Evolutionary conservation across 1,140 invertebrate genomes (phyloP).

Genomic region (Calosoma granatense): DNA sequence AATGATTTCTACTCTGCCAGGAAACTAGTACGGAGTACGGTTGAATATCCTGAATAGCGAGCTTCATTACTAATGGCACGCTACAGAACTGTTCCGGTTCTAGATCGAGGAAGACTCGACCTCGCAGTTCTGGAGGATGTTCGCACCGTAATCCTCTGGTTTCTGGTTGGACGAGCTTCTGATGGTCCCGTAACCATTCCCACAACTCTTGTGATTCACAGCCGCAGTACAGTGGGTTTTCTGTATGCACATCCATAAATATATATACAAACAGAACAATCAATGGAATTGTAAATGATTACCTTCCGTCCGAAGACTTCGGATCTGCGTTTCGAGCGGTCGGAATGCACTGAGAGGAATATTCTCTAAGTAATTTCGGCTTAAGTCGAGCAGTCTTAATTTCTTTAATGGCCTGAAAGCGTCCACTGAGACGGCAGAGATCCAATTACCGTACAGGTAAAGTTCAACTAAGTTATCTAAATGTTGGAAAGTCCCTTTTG

Average conservation of each 20-base stretch:
- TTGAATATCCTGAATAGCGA: constrained; percentile 79
- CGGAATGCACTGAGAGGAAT: constrained; percentile 65
- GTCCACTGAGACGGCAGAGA: constrained; percentile 65
- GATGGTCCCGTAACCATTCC: constrained; percentile 80
- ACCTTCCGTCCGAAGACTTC: constrained; percentile 68
- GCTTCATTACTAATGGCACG: constrained; percentile 63
- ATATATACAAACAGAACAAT: background rate
- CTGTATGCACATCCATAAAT: constrained; percentile 41
- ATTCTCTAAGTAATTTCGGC: constrained; percentile 73
- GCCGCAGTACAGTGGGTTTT: constrained; percentile 72
- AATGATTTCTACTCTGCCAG: constrained; percentile 83
- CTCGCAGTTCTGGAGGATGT: constrained; percentile 64
- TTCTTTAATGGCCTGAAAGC: constrained; percentile 72
- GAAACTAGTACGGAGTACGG: constrained; percentile 77
- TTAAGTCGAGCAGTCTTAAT: constrained; percentile 68
- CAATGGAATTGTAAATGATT: constrained; percentile 15
- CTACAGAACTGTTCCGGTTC: constrained; percentile 73
- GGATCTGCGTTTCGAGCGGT: constrained; percentile 70
- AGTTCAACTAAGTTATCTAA: constrained; percentile 64
- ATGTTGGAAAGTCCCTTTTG: constrained; percentile 63
- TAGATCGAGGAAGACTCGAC: constrained; percentile 62
- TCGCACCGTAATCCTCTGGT: constrained; percentile 55
- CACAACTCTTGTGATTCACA: constrained; percentile 78
- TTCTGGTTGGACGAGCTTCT: constrained; percentile 51
- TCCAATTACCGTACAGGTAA: constrained; percentile 71